Base-by-base conservation (phyloP, 2,888 invertebrate genomes). In the Xestoiulus laeticollis region DNA sequence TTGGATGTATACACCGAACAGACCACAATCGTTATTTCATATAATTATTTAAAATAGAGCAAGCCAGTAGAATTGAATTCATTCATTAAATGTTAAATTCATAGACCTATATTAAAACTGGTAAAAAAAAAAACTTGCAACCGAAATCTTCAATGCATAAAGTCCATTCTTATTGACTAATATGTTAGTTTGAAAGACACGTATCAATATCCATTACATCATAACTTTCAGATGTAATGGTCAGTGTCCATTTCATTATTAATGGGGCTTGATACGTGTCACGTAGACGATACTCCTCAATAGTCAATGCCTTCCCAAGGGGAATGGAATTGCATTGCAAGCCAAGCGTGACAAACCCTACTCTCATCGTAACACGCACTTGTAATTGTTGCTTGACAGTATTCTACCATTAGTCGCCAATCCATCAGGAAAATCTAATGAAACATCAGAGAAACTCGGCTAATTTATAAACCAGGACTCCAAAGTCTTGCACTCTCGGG, bases 401-500 rank as follows among this genome's bases (percentile, higher is more conserved):
- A 30, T 78, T 78, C 78, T 30, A 14, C 78, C 78, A 78, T 78
- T 78, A 78, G 78, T 78, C 78, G 26, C 30, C 78, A 78, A 30
- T 30, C 78, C 78, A 78, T 78, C 30, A 14, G 78, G 78, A 78
- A 30, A 78, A 78, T 78, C 78, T 30, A 78, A 78, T 78, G 78
- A 78, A 78, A 78, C 78, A 78, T 78, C 78, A 30, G 8, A 30
- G 30, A 78, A 30, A 78, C 14, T 78, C 30, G 78, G 78, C 78
- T 78, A 78, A 78, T 78, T 78, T 78, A 78, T 78, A 30, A 78
- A 78, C 78, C 78, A 26, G 14, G 30, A 78, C 78, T 30, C n/a
- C 26, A 26, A 78, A 78, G 26, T 30, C 78, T 30, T 78, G 2
- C 30, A 38, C 78, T 30, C 78, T 78, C 14, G 78, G 30, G 78